Base-by-base conservation (phyloP, 2,113 vertebrate species). In the Poeciliopsis turrubarensis region DNA sequence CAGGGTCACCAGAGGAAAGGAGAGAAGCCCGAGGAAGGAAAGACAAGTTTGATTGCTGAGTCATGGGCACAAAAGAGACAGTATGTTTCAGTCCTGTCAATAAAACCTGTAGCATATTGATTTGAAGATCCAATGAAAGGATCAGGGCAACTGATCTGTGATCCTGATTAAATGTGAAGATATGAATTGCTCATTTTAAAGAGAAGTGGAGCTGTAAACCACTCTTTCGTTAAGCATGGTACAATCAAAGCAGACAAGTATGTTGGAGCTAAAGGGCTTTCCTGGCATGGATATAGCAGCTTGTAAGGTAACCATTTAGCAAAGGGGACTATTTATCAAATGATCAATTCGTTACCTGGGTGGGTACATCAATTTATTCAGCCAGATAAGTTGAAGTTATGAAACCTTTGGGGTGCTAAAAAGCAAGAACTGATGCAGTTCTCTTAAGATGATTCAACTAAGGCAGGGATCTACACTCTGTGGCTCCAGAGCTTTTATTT, bases 1-100 rank as follows among this genome's bases (percentile, higher is more conserved):
- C 70, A 47, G 80, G 92, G 91, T 93, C 91, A 82, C 87, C 29
- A 47, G 39, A 84, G 82, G 85, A 87, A 90, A 77, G 77, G 87
- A 60, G 78, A 75, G 72, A 77, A 70, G 77, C 64, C 27, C n/a
- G 41, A 73, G 78, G 57, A 68, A 89, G 79, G 71, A 73, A 70
- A 89, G 86, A 81, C 34, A 44, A 87, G 86, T 87, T 75, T 80
- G 29, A 25, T 29, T 51, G 69, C 25, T 22, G 25, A 51, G 65
- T 54, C 22, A 25, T 54, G 19, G 19, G 6, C 7, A 9, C 34
- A 54, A 25, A 54, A 9, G 5, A 10, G 51, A 25, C 51, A 25
- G 0, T 25, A 25, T 54, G 22, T 54, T 54, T 8, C 22, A 51
- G 5, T 19, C 7, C 47, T 51, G 47, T 6, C 17, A 51, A 44